Evolutionary conservation across 2,888 invertebrate genomes (phyloP).

Genomic region (Chrysolina haemoptera): DNA sequence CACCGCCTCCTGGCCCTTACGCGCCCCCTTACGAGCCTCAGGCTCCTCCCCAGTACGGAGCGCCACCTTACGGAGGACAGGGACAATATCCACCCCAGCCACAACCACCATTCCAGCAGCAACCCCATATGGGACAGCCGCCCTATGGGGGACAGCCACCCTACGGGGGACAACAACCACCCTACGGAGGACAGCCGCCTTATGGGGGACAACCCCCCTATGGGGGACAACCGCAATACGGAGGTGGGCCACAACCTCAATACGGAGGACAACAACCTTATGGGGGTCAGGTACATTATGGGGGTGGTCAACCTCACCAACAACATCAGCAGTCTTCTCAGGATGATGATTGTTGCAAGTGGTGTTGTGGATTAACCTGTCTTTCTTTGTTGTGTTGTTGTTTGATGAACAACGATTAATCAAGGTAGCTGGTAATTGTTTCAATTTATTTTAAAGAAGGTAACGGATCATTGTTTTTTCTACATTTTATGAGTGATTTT

Average conservation of each 20-base stretch:
- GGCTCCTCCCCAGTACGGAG: constrained; percentile 42
- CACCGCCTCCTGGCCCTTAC: constrained; percentile 40
- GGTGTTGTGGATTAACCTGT: constrained; percentile 50
- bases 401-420: constrained; percentile 44
- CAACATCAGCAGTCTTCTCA: constrained; percentile 33
- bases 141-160: constrained; percentile 34
- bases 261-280: constrained; percentile 33
- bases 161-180: constrained; percentile 37
- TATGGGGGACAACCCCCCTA: constrained; percentile 36
- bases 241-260: constrained; percentile 23
- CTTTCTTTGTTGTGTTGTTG: constrained; percentile 49
- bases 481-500: not conserved
- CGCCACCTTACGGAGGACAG: constrained; percentile 40
- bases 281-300: constrained; percentile 30
- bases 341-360: constrained; percentile 47
- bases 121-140: constrained; percentile 31
- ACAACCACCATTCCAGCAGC: constrained; percentile 35
- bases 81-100: constrained; percentile 34
- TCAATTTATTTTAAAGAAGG: not conserved
- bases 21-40: constrained; percentile 43
- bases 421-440: not conserved
- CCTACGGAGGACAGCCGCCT: constrained; percentile 40
- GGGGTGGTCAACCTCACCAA: constrained; percentile 18
- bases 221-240: constrained; percentile 31
- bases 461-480: constrained; percentile 16